Conservation (phyloP, 1,140 invertebrate species). For the Drosophila littoralis region DNA sequence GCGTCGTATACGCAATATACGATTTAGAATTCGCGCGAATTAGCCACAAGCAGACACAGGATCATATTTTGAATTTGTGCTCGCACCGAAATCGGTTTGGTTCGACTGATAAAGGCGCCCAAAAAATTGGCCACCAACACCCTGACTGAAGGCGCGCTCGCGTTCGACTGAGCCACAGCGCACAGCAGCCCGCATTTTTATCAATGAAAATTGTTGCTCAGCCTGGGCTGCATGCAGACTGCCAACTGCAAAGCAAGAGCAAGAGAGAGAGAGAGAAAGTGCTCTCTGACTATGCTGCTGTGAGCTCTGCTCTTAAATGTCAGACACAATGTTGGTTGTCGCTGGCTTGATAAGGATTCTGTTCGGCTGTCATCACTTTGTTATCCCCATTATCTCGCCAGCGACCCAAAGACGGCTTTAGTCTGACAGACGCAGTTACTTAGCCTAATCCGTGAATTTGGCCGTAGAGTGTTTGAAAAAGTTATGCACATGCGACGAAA, state of each 20-base stretch:
- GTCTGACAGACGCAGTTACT: background rate
- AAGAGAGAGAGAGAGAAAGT: background rate
- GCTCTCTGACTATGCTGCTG: background rate
- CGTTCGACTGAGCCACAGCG: constrained; percentile 68
- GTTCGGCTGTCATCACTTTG: background rate
- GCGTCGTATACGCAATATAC: constrained; percentile 51
- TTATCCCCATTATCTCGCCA: background rate
- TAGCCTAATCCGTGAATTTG: background rate
- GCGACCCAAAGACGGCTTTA: constrained; percentile 1
- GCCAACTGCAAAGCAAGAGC: constrained; percentile 26
- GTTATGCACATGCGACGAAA: too few relatives aligned
- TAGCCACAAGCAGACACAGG: constrained; percentile 2
- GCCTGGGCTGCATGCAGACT: constrained; percentile 22
- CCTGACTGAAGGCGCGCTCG: constrained; percentile 66
- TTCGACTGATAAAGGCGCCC: constrained; percentile 22
- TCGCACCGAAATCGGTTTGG: background rate
- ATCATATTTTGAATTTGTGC: background rate
- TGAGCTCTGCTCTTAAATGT: constrained; percentile 6
- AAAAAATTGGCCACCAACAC: constrained; percentile 11
- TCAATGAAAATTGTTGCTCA: constrained; percentile 78
- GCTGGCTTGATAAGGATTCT: constrained; percentile 3
- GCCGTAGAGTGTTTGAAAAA: background rate
- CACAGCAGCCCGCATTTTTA: constrained; percentile 67
- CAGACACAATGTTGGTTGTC: background rate
- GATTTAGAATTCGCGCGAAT: constrained; percentile 29